Evolutionary conservation across 2,888 invertebrate genomes (phyloP), one percentile per base, ranked within the genome.

Genomic region (Aphodius granarius): DNA sequence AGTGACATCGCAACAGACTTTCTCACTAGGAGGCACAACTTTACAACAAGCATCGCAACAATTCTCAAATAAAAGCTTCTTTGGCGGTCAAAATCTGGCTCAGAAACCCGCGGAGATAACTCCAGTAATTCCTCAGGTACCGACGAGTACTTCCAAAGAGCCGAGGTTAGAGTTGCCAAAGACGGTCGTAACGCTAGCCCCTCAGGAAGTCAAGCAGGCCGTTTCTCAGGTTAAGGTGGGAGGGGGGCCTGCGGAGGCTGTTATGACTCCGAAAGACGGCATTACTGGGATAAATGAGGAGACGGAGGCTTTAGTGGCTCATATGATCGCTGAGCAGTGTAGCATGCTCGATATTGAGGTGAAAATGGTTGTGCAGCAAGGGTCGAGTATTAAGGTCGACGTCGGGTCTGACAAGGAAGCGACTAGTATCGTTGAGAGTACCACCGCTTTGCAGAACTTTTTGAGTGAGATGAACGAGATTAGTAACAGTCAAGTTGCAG

Each of bases 311-410:
- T 84, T 89, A 19, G 85, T 93, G n/a, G 90, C 89, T 70, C 89
- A 90, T 79, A 91, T 93, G 88, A 89, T 93, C 0, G 84, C 89
- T 17, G 91, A 92, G 77, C 92, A 93, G 86, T 91, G 92, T 1
- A 88, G 89, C 63, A 89, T 89, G 43, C 92, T 95, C 82, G 91
- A 92, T 82, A 86, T 88, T 78, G 94, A 94, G 81, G 82, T 94
- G 19, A 89, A 89, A 77, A 90, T 90, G 76, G 87, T 94, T 78
- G 88, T 90, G 79, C 85, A 88, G 15, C 90, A 90, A 76, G 90
- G 91, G 0, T 86, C 86, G 18, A 87, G 88, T 19, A 84, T 91
- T 2, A 89, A 91, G 77, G 85, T 88, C 2, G 88, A 89, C 83
- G 89, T 92, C 78, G 92, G 91, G 1, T 88, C 88, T 0, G 89